phyloP scores from a whole-genome alignment of 2,797 vertebrate genomes.

The Betta splendens region DNA sequence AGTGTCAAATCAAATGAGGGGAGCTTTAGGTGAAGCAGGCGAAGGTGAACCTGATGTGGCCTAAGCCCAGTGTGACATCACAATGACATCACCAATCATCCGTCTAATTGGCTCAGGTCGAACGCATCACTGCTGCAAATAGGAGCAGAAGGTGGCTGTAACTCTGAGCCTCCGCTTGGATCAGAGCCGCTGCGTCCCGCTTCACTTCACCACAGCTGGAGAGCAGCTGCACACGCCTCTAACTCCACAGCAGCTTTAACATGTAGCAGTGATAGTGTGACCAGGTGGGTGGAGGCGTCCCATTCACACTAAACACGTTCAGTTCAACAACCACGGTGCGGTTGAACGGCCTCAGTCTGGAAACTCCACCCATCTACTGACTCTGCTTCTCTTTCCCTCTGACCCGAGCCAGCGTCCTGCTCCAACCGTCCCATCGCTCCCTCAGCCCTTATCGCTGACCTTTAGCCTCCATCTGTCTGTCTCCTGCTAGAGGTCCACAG shows the following conservation, averaged over 20 bases:
- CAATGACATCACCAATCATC: not conserved
- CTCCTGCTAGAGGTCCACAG: constrained; percentile 84
- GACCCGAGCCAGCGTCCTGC: too few relatives aligned
- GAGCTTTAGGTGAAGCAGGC: too few relatives aligned
- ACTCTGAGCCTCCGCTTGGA: constrained; percentile 12
- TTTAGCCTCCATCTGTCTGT: constrained; percentile 4
- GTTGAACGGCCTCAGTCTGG: too few relatives aligned
- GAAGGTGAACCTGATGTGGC: too few relatives aligned
- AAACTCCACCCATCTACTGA: constrained; percentile 33
- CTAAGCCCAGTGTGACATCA: constrained; percentile 2
- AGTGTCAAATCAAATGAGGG: too few relatives aligned
- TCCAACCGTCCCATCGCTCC: too few relatives aligned
- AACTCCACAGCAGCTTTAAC: too few relatives aligned
- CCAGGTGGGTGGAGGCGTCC: too few relatives aligned
- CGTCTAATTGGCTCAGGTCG: constrained; percentile 44
- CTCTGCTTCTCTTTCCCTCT: too few relatives aligned
- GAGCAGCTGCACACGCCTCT: not conserved
- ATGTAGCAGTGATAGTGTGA: too few relatives aligned
- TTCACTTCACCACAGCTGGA: constrained; percentile 33
- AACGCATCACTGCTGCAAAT: constrained; percentile 2
- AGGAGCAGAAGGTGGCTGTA: constrained; percentile 16
- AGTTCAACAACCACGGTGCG: too few relatives aligned
- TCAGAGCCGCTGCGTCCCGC: constrained; percentile 8
- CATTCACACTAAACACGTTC: too few relatives aligned
- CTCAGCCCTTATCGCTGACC: constrained; percentile 37